A percentile compares a stretch with the other conserved stretches of the same genome.
phyloP scores from a whole-genome alignment of 2,888 invertebrate genomes.

The Torymus tubicola region DNA sequence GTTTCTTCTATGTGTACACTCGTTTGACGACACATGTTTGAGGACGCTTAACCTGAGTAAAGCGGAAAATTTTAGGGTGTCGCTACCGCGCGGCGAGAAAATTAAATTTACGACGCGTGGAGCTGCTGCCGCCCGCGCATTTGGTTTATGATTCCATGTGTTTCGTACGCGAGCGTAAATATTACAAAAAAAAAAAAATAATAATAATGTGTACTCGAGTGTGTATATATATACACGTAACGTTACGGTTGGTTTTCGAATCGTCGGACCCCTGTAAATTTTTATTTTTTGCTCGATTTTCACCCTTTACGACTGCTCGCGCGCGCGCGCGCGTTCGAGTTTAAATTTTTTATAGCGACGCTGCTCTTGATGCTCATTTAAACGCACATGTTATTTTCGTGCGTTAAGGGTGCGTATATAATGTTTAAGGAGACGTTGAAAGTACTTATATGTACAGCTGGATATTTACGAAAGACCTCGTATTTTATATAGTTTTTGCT shows the following conservation, averaged over 20 bases:
- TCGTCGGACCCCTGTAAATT: neutral
- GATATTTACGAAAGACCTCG: too few species aligned
- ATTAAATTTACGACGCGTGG: slow-evolving; percentile 32
- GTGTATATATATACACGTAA: neutral
- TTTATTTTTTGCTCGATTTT: neutral
- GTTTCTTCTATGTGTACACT: neutral
- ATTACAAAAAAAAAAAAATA: slow-evolving; percentile 2
- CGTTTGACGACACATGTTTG: slow-evolving; percentile 13
- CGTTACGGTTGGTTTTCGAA: neutral
- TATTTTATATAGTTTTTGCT: too few species aligned
- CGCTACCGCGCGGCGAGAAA: slow-evolving; percentile 1
- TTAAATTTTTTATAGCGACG: too few species aligned
- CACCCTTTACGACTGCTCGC: neutral
- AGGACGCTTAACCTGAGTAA: slow-evolving; percentile 9
- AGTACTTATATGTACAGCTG: too few species aligned
- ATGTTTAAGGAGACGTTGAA: too few species aligned
- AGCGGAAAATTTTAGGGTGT: slow-evolving; percentile 29
- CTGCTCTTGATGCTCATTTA: too few species aligned
- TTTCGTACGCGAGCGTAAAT: neutral
- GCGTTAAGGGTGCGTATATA: too few species aligned
- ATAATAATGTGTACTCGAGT: too few species aligned
- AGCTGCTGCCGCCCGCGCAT: slow-evolving; percentile 4
- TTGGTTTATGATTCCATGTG: slow-evolving; percentile 30
- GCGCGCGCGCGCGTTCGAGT: too few species aligned
- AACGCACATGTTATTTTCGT: too few species aligned